Evolutionary conservation across 2,797 vertebrate species (phyloP).

Genomic region (Tinamus major): DNA sequence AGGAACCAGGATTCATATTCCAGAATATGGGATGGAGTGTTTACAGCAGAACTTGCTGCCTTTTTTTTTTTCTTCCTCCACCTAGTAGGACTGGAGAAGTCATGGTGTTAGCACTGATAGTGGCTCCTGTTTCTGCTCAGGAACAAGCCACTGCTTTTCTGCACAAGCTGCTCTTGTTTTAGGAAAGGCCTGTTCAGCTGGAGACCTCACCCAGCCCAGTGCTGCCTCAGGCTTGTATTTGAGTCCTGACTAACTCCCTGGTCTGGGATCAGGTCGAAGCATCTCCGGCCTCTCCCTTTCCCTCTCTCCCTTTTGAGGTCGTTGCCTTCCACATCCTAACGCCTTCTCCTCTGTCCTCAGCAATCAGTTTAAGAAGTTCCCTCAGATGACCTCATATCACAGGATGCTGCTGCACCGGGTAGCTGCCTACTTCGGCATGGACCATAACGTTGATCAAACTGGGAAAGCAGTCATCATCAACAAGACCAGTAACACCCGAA

Average conservation of each 20-base stretch:
- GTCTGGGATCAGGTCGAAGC: not conserved
- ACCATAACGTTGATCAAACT: slow-evolving; percentile 99
- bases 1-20: not conserved
- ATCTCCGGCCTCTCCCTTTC: not conserved
- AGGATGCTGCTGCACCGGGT: slow-evolving; percentile 98
- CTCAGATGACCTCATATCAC: slow-evolving; percentile 99
- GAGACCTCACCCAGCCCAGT: not conserved
- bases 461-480: slow-evolving; percentile 99
- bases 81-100: not conserved
- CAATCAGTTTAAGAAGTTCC: slow-evolving; percentile 99
- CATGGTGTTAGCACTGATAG: not conserved
- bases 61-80: not conserved
- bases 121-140: not conserved
- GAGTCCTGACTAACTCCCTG: not conserved
- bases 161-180: not conserved
- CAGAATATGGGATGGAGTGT: not conserved
- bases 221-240: not conserved
- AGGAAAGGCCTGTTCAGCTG: not conserved
- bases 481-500: slow-evolving; percentile 97
- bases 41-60: not conserved
- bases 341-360: slow-evolving; percentile 72
- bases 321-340: not conserved
- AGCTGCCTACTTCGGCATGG: slow-evolving; percentile 98
- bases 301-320: not conserved
- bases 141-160: not conserved